Evolutionary conservation across 1,140 invertebrate genomes (phyloP).

Genomic region (Pseudomyrmex cubaensis): DNA sequence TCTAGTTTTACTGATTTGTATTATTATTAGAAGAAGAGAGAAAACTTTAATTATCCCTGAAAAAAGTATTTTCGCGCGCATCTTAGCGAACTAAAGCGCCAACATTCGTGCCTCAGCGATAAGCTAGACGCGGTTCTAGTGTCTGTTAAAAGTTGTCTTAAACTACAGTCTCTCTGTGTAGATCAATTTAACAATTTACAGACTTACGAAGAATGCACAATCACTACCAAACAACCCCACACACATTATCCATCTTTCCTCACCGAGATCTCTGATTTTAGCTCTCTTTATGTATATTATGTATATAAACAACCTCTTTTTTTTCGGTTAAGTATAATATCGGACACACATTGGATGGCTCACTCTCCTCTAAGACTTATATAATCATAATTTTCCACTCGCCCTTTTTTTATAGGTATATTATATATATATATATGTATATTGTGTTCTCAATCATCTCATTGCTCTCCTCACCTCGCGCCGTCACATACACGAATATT

Average conservation of each 20-base stretch:
- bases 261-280: slow-evolving; percentile 57
- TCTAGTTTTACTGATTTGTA: slow-evolving; percentile 9
- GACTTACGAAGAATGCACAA: slow-evolving; percentile 59
- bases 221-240: slow-evolving; percentile 62
- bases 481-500: slow-evolving; percentile 29
- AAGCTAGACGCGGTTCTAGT: slow-evolving; percentile 79
- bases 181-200: slow-evolving; percentile 71
- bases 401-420: neutral
- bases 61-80: slow-evolving; percentile 15
- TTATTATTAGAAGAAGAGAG: neutral
- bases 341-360: slow-evolving; percentile 75
- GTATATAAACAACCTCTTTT: slow-evolving; percentile 77
- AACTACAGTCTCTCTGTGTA: slow-evolving; percentile 81
- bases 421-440: neutral
- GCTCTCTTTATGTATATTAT: slow-evolving; percentile 46
- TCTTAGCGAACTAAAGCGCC: slow-evolving; percentile 10
- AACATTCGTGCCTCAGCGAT: slow-evolving; percentile 40
- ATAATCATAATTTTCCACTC: slow-evolving; percentile 56
- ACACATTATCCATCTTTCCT: slow-evolving; percentile 48
- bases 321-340: slow-evolving; percentile 74
- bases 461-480: slow-evolving; percentile 38
- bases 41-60: slow-evolving; percentile 24
- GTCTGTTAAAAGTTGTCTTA: slow-evolving; percentile 84
- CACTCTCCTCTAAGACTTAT: slow-evolving; percentile 65
- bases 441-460: slow-evolving; percentile 66